phyloP scores from a whole-genome alignment of 2,888 invertebrate genomes.

The Rotaria macrura region DNA sequence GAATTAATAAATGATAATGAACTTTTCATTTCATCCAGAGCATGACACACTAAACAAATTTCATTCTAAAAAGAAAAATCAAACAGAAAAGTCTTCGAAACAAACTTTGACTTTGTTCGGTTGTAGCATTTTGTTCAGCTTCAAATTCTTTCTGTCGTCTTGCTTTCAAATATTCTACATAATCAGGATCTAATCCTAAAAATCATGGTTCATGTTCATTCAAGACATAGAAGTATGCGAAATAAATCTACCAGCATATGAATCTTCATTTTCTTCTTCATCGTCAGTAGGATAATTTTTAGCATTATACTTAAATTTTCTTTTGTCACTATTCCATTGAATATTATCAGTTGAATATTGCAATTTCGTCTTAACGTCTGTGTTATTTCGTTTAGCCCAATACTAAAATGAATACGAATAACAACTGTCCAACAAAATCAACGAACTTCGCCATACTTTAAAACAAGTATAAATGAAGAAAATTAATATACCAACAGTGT shows the following conservation, averaged over 20 bases:
- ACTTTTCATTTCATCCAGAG: constrained; percentile 10
- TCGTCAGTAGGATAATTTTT: neutral
- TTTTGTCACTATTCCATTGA: neutral
- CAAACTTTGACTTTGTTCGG: neutral
- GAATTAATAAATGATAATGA: constrained; percentile 14
- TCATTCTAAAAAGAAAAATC: too few species aligned
- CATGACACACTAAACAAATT: neutral
- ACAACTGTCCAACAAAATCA: neutral
- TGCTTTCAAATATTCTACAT: constrained; percentile 25
- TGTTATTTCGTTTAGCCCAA: constrained; percentile 15
- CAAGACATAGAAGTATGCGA: neutral
- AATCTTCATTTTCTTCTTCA: neutral
- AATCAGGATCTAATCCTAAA: constrained; percentile 27
- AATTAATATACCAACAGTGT: constrained; percentile 29
- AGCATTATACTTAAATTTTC: constrained; percentile 16
- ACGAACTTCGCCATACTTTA: constrained; percentile 24
- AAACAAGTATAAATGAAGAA: constrained; percentile 28
- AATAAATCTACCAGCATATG: neutral
- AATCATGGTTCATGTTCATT: neutral
- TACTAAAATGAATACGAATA: constrained; percentile 21
- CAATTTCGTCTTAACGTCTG: neutral
- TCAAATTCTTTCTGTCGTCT: neutral
- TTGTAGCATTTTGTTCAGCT: neutral
- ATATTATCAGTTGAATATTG: neutral
- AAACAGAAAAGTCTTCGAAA: too few species aligned